Evolutionary conservation across 2,113 vertebrate genomes (phyloP), one percentile per base, ranked within the genome.

Genomic region (Centropristis striata): DNA sequence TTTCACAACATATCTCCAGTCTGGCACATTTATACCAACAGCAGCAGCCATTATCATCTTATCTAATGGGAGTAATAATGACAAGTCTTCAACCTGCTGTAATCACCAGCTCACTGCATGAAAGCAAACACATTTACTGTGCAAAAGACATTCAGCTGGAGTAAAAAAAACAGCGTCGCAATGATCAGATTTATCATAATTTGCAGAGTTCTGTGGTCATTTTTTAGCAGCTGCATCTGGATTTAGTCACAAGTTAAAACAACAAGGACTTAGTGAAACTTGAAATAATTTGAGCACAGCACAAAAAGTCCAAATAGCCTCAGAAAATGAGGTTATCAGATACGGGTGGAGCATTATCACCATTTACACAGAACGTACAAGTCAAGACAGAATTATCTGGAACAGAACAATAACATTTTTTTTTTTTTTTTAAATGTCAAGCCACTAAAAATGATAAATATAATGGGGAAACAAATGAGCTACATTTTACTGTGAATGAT

Each of bases 321-420:
- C 27, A 57, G 41, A 76, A 81, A 77, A 81, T 25, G 18, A 65
- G 63, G 36, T 64, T 71, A 86, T 89, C 65, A 57, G 41, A 37
- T 54, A 3, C 28, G n/a, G 53, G 36, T 14, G 14, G 23, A 54
- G 61, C 12, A 44, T 68, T 75, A 84, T 89, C 70, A 9, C 21
- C 2, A 1, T 51, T 75, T 42, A 68, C 59, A 54, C 28, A 69
- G 41, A 55, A 12, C 1, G 8, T 67, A 63, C 10, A n/a, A 73
- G 68, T 78, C 55, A 64, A 32, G 23, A 49, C 28, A 49, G 9
- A 70, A 72, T 84, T 81, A 86, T 78, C 86, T 79, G 16, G 7
- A 57, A 69, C 1, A 1, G 61, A 85, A 55, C 50, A 78, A 37
- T 42, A 16, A 37, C 27, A 66, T 6, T 12, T 4, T 65, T 75